Evolutionary conservation across 35 echinoderm and acorn worm genomes (phyloP), one percentile per base, ranked within the genome.

Genomic region (Lytechinus variegatus): DNA sequence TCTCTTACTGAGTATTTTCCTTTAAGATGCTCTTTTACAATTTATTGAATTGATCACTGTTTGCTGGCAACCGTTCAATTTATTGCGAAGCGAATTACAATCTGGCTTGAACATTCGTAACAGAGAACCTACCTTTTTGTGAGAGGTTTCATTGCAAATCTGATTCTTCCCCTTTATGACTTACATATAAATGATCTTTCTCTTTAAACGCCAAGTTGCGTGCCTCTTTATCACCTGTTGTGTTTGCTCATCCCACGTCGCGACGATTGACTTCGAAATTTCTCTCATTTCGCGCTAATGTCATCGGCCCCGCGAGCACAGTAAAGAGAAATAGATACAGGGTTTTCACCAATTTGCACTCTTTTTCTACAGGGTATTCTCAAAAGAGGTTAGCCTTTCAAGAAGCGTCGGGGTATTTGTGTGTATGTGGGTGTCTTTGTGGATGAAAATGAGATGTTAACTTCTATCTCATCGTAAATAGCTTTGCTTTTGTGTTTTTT

Each of bases 241-340:
- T 79, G 19, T 79, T n/a, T 79, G 66, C 66, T 79, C 66, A 79
- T 79, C 19, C 66, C 14, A 79, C 66, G 16, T 79, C 16, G 66
- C 14, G 14, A 24, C 66, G 14, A 79, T 79, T 79, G 66, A 79
- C 66, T 79, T 24, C 66, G 66, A 79, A n/a, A 79, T 24, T 79
- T 79, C 66, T 79, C 66, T 79, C 16, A 79, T 79, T 79, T 79
- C 66, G 66, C 66, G 66, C 66, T 79, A 79, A 79, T 24, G 66
- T 79, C 66, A 79, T 79, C 19, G 66, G 19, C 66, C 16, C 66
- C 66, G 19, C 66, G 66, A 79, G 66, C 66, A 79, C 12, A 79
- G 66, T 79, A 19, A 79, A 79, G 66, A 79, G 16, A 79, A 24
- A 79, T 79, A 79, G 66, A 79, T 79, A 79, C 66, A 24, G 66